Percentiles rank a stretch among this genome's conserved stretches.
These are phyloP conservation scores for Rhincodon typus DNA, from an alignment of 2,797 vertebrate species.

Conservation along the genomic window DNA sequence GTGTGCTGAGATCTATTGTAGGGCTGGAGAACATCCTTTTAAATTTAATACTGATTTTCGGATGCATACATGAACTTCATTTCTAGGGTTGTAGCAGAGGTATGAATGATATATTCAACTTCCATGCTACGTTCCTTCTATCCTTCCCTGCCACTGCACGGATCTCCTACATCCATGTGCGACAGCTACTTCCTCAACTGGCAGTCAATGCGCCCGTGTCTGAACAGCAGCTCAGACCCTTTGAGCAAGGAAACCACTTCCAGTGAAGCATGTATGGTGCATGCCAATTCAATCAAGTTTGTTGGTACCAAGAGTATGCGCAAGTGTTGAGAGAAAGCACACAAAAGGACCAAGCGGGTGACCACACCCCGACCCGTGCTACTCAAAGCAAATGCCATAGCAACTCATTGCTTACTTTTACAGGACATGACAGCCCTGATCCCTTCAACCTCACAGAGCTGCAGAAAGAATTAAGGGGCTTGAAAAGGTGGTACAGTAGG, in stretches of 20 bases:
- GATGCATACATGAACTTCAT: not conserved
- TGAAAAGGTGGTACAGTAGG: too few relatives aligned
- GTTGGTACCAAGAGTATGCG: not conserved
- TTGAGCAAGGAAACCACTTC: not conserved
- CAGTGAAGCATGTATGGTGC: not conserved
- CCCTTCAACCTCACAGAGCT: too few relatives aligned
- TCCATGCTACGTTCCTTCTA: not conserved
- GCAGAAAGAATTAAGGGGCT: too few relatives aligned
- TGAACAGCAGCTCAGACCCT: too few relatives aligned
- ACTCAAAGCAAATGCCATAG: not conserved
- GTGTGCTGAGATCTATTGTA: not conserved
- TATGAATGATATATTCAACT: not conserved
- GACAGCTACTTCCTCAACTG: too few relatives aligned
- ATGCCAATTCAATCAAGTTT: not conserved
- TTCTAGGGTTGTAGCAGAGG: not conserved
- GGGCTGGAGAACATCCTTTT: not conserved
- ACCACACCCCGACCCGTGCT: not conserved
- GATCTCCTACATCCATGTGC: too few relatives aligned
- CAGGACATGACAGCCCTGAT: too few relatives aligned
- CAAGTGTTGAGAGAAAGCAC: too few relatives aligned
- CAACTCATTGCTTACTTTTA: constrained; percentile 18
- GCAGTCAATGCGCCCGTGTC: too few relatives aligned
- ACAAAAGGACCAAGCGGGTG: not conserved
- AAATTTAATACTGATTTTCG: not conserved
- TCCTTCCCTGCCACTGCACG: too few relatives aligned